Evolutionary conservation across 2,888 invertebrate genomes (phyloP).

Genomic region (Barypeithes pellucidus): DNA sequence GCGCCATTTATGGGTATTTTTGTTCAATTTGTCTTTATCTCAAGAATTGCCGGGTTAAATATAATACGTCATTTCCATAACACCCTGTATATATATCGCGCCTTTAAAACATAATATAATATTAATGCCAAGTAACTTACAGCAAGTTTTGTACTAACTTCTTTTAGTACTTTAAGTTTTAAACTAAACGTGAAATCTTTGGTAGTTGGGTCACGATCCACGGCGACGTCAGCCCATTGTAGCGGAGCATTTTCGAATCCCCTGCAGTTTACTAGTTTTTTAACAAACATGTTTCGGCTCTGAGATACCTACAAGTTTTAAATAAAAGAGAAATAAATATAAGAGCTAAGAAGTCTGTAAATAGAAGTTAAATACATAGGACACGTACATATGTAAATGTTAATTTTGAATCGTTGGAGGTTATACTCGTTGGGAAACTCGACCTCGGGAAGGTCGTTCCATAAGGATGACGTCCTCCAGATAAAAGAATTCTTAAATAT

Average conservation of each 20-base stretch:
- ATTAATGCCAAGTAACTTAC: constrained; percentile 43
- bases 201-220: constrained; percentile 37
- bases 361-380: no score
- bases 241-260: constrained; percentile 38
- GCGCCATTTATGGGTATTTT: no score
- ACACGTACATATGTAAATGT: no score
- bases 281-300: constrained; percentile 21
- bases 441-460: no score
- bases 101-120: constrained; percentile 35
- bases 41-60: no score
- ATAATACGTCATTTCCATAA: no score
- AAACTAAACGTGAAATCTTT: constrained; percentile 40
- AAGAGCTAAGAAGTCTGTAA: background rate
- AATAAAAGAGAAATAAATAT: constrained; percentile 3
- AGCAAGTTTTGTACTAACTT: constrained; percentile 46
- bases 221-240: constrained; percentile 33
- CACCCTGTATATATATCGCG: constrained; percentile 9
- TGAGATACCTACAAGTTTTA: constrained; percentile 21
- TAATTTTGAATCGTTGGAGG: no score
- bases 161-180: constrained; percentile 37
- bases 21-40: no score
- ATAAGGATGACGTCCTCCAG: no score
- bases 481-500: no score
- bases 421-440: no score
- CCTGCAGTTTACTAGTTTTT: constrained; percentile 43